Conservation (phyloP, 2,797 vertebrate species). For the Luscinia luscinia region DNA sequence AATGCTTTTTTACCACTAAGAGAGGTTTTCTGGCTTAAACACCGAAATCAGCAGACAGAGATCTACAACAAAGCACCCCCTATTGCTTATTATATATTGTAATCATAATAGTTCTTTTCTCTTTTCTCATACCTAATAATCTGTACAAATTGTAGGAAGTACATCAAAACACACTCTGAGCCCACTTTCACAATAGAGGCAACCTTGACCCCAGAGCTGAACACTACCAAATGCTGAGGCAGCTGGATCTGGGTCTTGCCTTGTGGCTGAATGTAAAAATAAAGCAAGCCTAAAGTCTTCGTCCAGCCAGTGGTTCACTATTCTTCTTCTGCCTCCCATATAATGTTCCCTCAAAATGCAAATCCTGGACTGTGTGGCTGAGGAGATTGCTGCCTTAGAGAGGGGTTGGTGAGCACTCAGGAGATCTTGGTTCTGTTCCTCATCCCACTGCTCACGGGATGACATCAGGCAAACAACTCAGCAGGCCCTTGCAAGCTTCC, state of each 20-base stretch:
- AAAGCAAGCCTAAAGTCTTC: neutral
- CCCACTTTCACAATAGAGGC: neutral
- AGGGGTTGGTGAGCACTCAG: neutral
- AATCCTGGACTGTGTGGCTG: neutral
- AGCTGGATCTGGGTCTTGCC: neutral
- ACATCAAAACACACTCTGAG: neutral
- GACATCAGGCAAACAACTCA: neutral
- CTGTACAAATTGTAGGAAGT: neutral
- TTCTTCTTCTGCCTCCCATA: neutral
- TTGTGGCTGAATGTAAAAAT: neutral
- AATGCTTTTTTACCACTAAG: slow-evolving; percentile 71
- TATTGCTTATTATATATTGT: neutral
- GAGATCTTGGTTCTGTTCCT: neutral
- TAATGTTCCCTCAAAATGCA: neutral
- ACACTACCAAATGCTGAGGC: neutral
- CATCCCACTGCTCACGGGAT: fast-evolving
- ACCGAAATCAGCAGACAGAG: slow-evolving; percentile 13
- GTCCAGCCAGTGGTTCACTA: neutral
- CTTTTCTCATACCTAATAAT: neutral
- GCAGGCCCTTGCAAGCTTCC: neutral
- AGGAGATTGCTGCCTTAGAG: neutral
- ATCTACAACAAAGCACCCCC: neutral
- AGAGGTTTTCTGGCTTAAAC: slow-evolving; percentile 71
- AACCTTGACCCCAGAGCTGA: neutral
- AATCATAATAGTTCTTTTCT: neutral